phyloP scores from a whole-genome alignment of 2,888 invertebrate genomes.

The Hermaeophaga mercurialis region DNA sequence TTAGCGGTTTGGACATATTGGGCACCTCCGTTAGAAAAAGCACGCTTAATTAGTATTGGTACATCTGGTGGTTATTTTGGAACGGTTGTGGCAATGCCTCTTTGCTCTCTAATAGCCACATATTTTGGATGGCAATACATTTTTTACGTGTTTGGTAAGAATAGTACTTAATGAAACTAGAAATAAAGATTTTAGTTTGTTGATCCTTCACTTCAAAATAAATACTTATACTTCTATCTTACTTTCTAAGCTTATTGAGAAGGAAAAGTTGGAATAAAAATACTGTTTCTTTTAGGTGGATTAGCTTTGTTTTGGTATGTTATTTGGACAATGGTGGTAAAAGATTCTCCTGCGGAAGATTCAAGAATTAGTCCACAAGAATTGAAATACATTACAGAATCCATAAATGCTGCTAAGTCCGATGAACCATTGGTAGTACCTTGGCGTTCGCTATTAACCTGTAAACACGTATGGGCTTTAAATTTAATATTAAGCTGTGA shows the following conservation, averaged over 20 bases:
- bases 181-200: background rate
- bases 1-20: conserved; percentile 74
- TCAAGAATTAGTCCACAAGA: conserved; percentile 73
- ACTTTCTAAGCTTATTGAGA: background rate
- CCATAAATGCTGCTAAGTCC: conserved; percentile 54
- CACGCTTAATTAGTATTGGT: conserved; percentile 75
- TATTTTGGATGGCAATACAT: conserved; percentile 78
- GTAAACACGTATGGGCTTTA: conserved; percentile 82
- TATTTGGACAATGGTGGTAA: conserved; percentile 72
- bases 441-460: conserved; percentile 76
- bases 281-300: conserved; percentile 56
- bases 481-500: conserved; percentile 83
- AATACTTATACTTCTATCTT: background rate
- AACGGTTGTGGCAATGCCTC: conserved; percentile 80
- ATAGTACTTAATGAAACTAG: background rate
- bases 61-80: conserved; percentile 80
- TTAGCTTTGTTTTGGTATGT: conserved; percentile 74
- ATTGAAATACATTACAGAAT: conserved; percentile 72
- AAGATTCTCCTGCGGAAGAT: conserved; percentile 76
- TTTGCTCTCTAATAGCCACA: conserved; percentile 75
- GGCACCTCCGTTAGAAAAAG: conserved; percentile 81
- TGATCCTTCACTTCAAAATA: no score
- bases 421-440: conserved; percentile 66
- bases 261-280: background rate
- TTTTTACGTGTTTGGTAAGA: conserved; percentile 70